phyloP scores from a whole-genome alignment of 2,888 invertebrate genomes.

The Dryobota labecula region DNA sequence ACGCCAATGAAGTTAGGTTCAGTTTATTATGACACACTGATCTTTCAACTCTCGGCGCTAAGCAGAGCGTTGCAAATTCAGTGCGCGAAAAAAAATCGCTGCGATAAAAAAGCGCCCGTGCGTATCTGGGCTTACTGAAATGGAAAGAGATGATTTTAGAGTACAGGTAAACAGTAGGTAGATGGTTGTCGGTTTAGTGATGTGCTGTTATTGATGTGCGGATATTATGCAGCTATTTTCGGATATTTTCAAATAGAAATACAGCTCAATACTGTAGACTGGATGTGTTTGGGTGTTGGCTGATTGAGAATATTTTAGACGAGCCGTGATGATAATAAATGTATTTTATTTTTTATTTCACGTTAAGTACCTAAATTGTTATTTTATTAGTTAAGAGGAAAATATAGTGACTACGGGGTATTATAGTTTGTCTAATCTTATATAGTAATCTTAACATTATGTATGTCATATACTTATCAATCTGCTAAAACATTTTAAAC shows the following conservation, averaged over 20 bases:
- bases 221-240: not conserved
- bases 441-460: not conserved
- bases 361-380: not conserved
- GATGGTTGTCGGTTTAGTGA: constrained; percentile 29
- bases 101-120: too few species aligned
- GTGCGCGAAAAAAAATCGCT: too few species aligned
- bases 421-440: not conserved
- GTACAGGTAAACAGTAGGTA: constrained; percentile 36
- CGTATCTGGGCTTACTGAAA: too few species aligned
- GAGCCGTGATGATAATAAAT: not conserved
- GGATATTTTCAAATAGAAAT: not conserved
- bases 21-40: too few species aligned
- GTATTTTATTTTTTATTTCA: not conserved
- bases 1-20: too few species aligned
- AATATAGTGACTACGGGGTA: not conserved
- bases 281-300: not conserved
- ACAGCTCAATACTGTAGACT: not conserved
- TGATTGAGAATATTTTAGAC: not conserved
- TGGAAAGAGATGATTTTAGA: constrained; percentile 36
- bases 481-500: too few species aligned
- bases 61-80: too few species aligned
- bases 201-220: constrained; percentile 11
- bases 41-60: too few species aligned
- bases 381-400: not conserved
- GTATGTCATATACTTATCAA: too few species aligned